Evolutionary conservation across 2,113 vertebrate species (phyloP), one percentile per base, ranked within the genome.

Genomic region (Grallaria varia): DNA sequence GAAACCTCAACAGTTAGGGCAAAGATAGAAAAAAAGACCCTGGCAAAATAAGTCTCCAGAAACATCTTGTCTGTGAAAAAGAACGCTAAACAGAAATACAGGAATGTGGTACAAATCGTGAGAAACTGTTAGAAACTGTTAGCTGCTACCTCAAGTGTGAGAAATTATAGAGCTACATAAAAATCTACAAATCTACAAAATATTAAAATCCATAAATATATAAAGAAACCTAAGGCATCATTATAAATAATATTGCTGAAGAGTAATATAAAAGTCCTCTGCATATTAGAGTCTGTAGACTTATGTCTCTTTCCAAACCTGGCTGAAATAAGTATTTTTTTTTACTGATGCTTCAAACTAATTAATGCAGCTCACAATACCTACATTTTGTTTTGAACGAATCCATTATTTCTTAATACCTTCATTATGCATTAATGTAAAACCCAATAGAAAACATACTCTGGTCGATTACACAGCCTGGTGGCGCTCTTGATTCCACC

Each of bases 391-490:
- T 63, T 91, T 55, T 52, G 24, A 79, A 60, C 4, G 19, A 72
- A 91, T 8, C 21, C 35, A 24, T 59, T 63, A 33, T 17, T n/a
- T 45, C 5, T 1, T 22, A 93, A 6, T 45, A 52, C 20, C 13
- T 58, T 91, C 27, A 62, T 66, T 45, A 76, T 2, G 13, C 17
- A n/a, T 33, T 60, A 84, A 59, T 2, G 10, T 42, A 39, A 63
- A 75, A 60, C 8, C 28, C 12, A 50, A 58, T 33, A 27, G 84
- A 96, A 89, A 91, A 89, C 99, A 98, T 98, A 99, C 99, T 99
- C 99, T 28, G 99, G 99, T 79, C 94, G 98, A 97, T 99, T 98
- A 98, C 99, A 99, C 92, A 99, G 98, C 97, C 99, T 98, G 68
- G 77, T 87, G 62, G 97, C 97, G 94, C 98, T 99, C 96, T 98